Base-by-base conservation (phyloP, 2,113 vertebrate genomes). In the Strigops habroptila region DNA sequence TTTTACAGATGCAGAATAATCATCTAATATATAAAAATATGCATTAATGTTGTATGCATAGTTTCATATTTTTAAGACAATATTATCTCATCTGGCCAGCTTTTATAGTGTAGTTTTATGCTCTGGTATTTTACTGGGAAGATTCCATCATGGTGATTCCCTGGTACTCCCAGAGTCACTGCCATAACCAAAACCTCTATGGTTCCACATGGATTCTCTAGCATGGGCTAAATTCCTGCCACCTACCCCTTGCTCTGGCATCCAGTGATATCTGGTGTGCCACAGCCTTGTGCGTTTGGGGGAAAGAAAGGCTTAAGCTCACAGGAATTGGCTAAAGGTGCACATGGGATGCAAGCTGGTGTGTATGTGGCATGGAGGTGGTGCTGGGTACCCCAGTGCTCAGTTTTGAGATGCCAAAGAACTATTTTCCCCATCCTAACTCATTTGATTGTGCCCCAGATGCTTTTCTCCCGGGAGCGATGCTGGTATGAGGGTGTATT, bases 211-310 rank as follows among this genome's bases (percentile, higher is more conserved):
- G 2, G 33, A 12, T 63, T 8, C 8, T 76, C 12, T 41, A 14
- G 8, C 33, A 24, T 0, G 4, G 18, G 18, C n/a, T 90, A 46
- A 31, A 1, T 53, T 49, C 41, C 46, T 64, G 31, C 13, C 27
- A 13, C 41, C 9, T 28, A 11, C 4, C 12, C 46, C 7, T 1
- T 0, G 2, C 24, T 1, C 2, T 18, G 24, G 18, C 51, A 28
- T n/a, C 24, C 22, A 2, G 18, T 8, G 31, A 14, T 41, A 10
- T 6, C 59, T 14, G 27, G 8, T 10, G 25, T 37, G 14, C 0
- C 0, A 15, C 23, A 51, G 35, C 18, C 28, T 41, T 17, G 10
- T 37, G 31, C 3, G 0, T 64, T 52, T 41, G 1, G 3, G 4
- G 21, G 41, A 9, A 21, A 31, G 9, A 39, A 55, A 82, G 23